phyloP scores from a whole-genome alignment of 2,888 invertebrate genomes.

The Drosophila mimica region DNA sequence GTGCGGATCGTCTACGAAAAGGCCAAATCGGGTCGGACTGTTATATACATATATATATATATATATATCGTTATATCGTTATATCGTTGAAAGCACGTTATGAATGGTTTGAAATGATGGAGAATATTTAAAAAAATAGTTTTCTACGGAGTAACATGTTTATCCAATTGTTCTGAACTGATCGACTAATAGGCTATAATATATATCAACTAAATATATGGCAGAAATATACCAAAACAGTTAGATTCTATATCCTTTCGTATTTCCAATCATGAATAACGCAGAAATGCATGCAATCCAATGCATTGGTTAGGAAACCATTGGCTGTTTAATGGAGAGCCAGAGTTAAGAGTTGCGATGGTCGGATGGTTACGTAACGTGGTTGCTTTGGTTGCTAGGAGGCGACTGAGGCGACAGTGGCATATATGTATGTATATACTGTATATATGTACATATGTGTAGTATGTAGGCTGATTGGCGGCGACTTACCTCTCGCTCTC shows the following conservation, averaged over 20 bases:
- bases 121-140: neutral
- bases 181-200: neutral
- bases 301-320: neutral
- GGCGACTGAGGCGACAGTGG: conserved; percentile 23
- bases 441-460: conserved; percentile 1
- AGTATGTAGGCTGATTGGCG: conserved; percentile 26
- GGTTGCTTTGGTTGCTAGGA: conserved; percentile 3
- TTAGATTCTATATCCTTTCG: neutral
- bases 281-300: neutral
- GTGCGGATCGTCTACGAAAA: neutral
- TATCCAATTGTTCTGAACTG: neutral
- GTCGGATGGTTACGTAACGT: neutral
- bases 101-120: neutral
- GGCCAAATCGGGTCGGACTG: neutral
- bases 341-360: neutral
- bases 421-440: conserved; percentile 1
- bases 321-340: neutral
- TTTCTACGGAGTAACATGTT: neutral
- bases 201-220: neutral
- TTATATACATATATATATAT: neutral
- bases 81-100: neutral
- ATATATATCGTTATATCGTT: neutral
- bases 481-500: conserved; percentile 93
- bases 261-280: neutral
- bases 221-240: neutral